Evolutionary conservation across 2,113 vertebrate genomes (phyloP).

Genomic region (Shinisaurus crocodilurus): DNA sequence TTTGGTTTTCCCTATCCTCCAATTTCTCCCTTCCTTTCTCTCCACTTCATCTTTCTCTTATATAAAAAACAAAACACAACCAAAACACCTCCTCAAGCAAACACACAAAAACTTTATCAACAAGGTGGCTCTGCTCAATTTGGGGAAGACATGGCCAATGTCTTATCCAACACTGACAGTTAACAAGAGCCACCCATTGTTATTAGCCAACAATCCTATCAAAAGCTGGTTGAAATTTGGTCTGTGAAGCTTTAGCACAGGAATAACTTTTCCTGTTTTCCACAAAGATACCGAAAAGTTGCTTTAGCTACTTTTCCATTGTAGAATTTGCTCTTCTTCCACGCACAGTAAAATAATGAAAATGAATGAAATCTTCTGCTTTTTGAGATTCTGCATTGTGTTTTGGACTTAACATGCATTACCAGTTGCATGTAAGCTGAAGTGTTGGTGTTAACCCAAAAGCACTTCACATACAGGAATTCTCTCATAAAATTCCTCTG

Average conservation of each 20-base stretch:
- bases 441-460: conserved; percentile 16
- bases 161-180: background rate
- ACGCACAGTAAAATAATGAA: conserved; percentile 29
- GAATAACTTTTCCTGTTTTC: conserved; percentile 30
- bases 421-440: conserved; percentile 47
- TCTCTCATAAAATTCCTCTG: background rate
- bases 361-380: conserved; percentile 1
- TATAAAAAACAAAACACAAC: too few species aligned
- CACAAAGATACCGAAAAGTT: conserved; percentile 35
- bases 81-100: background rate
- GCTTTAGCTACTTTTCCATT: conserved; percentile 44
- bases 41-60: background rate
- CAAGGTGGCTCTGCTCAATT: background rate
- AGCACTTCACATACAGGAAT: conserved; percentile 29
- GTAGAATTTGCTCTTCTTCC: conserved; percentile 26
- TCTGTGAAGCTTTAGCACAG: conserved; percentile 40
- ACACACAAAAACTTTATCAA: background rate
- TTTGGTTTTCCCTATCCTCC: background rate
- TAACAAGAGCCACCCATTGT: background rate
- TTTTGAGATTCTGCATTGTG: background rate
- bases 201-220: conserved; percentile 4
- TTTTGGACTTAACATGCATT: conserved; percentile 41
- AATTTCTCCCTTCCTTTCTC: background rate
- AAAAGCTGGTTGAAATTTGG: conserved; percentile 28
- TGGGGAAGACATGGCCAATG: background rate